phyloP scores from a whole-genome alignment of 2,113 vertebrate genomes.

The Polypterus senegalus region DNA sequence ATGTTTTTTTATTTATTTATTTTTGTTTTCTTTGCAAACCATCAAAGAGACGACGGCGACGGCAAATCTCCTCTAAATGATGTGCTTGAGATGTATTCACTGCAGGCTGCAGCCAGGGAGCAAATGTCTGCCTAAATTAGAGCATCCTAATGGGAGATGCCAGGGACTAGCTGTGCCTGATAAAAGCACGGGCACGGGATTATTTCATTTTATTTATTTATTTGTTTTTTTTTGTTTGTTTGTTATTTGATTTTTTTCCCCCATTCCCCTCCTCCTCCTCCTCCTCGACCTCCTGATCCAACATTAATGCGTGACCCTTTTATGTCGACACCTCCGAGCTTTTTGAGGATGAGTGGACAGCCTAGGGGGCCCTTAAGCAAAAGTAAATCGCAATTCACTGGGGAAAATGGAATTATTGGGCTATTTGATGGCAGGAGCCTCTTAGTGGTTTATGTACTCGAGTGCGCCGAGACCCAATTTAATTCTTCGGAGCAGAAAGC shows the following conservation, averaged over 20 bases:
- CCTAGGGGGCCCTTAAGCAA: conserved; percentile 14
- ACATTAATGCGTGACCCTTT: conserved; percentile 17
- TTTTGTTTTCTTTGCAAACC: too few relatives aligned
- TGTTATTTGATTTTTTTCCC: too few relatives aligned
- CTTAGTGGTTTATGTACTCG: conserved; percentile 2
- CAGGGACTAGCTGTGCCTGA: conserved; percentile 5
- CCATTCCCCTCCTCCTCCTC: too few relatives aligned
- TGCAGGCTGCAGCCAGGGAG: conserved; percentile 7
- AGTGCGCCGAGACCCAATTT: conserved; percentile 3
- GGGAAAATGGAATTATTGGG: conserved; percentile 10
- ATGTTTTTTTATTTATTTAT: too few relatives aligned
- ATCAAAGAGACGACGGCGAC: not conserved
- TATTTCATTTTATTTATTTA: conserved; percentile 3
- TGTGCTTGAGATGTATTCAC: conserved; percentile 2
- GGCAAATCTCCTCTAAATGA: conserved; percentile 2
- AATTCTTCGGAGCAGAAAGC: not conserved
- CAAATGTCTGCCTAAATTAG: conserved; percentile 17
- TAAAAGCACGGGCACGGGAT: conserved; percentile 16
- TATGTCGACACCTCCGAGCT: conserved; percentile 16
- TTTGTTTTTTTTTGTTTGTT: too few relatives aligned
- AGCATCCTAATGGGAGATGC: conserved; percentile 10
- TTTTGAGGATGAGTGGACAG: conserved; percentile 12
- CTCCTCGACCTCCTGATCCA: not conserved
- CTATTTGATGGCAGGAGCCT: conserved; percentile 3
- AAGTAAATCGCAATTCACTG: conserved; percentile 17